Evolutionary conservation across 2,113 vertebrate species (phyloP).

Genomic region (Ailuropoda melanoleuca): DNA sequence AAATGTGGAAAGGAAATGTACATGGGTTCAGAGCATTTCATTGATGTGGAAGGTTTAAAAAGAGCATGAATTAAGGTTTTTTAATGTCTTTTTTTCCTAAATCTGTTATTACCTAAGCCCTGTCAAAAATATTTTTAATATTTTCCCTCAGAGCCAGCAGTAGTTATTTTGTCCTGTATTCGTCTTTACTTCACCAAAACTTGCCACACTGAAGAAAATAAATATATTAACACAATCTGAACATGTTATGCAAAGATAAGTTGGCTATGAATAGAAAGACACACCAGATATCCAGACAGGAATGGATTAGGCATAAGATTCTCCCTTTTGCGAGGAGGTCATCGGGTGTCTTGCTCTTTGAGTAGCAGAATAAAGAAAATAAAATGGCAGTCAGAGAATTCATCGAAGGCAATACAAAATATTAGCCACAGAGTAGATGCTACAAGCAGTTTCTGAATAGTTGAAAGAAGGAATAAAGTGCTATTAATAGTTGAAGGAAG

Average conservation of each 20-base stretch:
- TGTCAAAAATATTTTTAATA: conserved; percentile 15
- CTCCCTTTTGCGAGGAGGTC: neutral
- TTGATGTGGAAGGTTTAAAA: neutral
- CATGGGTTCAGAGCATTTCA: conserved; percentile 3
- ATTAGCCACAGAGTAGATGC: neutral
- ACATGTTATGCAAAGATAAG: neutral
- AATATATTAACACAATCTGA: neutral
- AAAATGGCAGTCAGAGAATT: neutral
- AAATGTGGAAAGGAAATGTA: neutral
- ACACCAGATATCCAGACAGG: neutral
- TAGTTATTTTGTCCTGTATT: neutral
- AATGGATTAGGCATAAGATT: neutral
- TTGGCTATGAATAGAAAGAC: neutral
- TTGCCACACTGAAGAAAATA: neutral
- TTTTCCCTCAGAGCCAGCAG: neutral
- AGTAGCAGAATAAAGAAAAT: neutral
- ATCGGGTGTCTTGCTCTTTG: neutral
- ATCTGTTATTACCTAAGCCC: neutral
- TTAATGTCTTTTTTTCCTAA: neutral
- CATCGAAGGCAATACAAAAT: neutral
- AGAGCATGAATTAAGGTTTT: neutral
- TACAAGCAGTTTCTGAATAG: conserved; percentile 12
- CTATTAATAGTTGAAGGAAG: neutral
- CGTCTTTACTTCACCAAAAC: conserved; percentile 2
- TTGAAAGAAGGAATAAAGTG: neutral